Conservation (phyloP, 2,113 vertebrate species). For the Kryptolebias marmoratus region DNA sequence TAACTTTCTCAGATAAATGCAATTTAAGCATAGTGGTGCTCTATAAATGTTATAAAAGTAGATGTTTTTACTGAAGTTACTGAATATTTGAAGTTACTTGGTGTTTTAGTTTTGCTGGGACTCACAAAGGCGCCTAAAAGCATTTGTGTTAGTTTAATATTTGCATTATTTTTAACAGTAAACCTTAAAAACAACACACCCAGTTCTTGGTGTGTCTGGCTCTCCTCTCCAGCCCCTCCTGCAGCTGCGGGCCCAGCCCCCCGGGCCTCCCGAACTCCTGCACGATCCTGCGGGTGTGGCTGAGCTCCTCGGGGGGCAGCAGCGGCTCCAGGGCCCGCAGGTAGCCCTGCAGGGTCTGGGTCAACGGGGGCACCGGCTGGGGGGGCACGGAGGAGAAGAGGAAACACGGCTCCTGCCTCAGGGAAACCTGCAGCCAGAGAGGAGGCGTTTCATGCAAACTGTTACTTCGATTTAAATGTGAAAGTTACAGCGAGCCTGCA, state of each 20-base stretch:
- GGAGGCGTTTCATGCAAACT: background rate
- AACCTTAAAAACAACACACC: conserved; percentile 62
- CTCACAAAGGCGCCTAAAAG: too few relatives aligned
- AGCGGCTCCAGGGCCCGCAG: conserved; percentile 82
- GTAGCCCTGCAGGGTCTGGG: conserved; percentile 81
- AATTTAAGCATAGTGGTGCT: too few relatives aligned
- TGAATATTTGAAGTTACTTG: too few relatives aligned
- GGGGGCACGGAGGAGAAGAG: conserved; percentile 68
- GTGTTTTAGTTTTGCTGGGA: background rate
- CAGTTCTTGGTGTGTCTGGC: conserved; percentile 81
- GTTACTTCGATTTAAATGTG: background rate
- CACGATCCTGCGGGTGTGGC: conserved; percentile 80
- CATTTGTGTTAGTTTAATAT: too few relatives aligned
- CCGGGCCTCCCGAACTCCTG: conserved; percentile 72
- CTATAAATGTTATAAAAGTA: too few relatives aligned
- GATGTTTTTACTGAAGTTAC: too few relatives aligned
- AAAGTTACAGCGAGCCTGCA: background rate
- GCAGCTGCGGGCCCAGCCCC: conserved; percentile 79
- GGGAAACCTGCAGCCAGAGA: conserved; percentile 40
- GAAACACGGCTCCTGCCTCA: conserved; percentile 59
- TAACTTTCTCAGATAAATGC: too few relatives aligned
- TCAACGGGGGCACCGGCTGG: conserved; percentile 82
- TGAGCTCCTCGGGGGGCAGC: conserved; percentile 81
- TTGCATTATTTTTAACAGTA: too few relatives aligned
- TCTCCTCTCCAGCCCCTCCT: conserved; percentile 78